A percentile compares a stretch with the other conserved stretches of the same genome.
Conservation (phyloP, 1,140 invertebrate species). For the Adoxophyes honmai region DNA sequence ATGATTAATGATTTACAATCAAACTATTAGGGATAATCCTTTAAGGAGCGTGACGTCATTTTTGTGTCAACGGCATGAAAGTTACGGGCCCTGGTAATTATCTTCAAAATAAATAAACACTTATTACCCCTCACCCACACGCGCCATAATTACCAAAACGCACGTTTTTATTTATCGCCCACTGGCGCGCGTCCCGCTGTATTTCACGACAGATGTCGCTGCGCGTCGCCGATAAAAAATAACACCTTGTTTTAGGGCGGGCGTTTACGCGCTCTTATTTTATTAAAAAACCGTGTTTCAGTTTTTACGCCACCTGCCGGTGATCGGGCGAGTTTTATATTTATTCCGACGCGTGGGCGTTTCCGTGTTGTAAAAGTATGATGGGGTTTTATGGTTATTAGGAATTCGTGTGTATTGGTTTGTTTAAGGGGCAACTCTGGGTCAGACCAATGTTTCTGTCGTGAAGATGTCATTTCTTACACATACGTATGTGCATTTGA, state of each 20-base stretch:
- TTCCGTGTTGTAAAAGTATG: not conserved
- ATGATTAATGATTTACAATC: too few species aligned
- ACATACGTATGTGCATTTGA: too few species aligned
- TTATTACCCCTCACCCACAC: too few species aligned
- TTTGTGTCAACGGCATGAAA: too few species aligned
- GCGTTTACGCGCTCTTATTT: not conserved
- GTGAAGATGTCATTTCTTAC: too few species aligned
- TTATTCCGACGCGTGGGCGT: not conserved
- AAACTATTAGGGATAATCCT: too few species aligned
- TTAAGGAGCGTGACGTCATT: too few species aligned
- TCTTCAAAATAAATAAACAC: too few species aligned
- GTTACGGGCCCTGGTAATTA: too few species aligned
- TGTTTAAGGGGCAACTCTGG: too few species aligned
- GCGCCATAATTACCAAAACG: not conserved
- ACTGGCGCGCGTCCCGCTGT: not conserved
- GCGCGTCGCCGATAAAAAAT: conserved; percentile 4
- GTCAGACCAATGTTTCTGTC: too few species aligned
- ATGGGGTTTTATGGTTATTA: conserved; percentile 3
- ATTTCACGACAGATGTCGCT: conserved; percentile 10
- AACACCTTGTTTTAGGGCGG: conserved; percentile 11
- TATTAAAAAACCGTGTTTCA: conserved; percentile 3
- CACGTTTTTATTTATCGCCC: not conserved
- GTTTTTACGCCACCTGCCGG: conserved; percentile 1
- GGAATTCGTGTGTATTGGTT: not conserved
- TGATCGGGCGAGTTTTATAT: not conserved